Evolutionary conservation across 2,888 invertebrate genomes (phyloP), one percentile per base, ranked within the genome.

Genomic region (Hyalella azteca): DNA sequence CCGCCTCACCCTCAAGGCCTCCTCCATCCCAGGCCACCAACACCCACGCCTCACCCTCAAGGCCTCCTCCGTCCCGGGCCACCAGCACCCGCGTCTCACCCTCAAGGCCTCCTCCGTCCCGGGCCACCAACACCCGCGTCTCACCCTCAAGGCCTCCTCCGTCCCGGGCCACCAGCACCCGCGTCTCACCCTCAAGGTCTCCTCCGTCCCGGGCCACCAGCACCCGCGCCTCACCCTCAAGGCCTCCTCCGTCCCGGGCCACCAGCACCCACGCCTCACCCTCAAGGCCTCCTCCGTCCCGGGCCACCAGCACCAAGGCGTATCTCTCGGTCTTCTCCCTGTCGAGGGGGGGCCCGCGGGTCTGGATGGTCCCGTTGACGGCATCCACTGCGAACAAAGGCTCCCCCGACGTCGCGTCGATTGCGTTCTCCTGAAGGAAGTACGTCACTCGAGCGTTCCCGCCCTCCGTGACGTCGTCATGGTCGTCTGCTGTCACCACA

Each of bases 251-350:
- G 59, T 54, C 60, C 36, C 36, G n/a, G 36, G 39, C 1, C 66
- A 66, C 9, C 13, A 3, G 7, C 32, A n/a, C 4, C 49, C 0
- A 7, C 2, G 0, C 40, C 75, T 45, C 75, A 75, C 75, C 32
- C 22, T 41, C 7, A 19, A 75, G 75, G 19, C 75, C 75, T 3
- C 75, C 75, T 41, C 75, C 75, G 29, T 75, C 75, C 26, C 0
- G n/a, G 36, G 45, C 75, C n/a, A 75, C 75, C 22, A 75, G 75
- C 9, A 29, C 29, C 26, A 75, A 45, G 7, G 5, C 75, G n/a
- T 29, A 75, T 22, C 40, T 22, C 29, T 41, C 75, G 22, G 75
- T 75, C 15, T 41, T 32, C 36, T 75, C 75, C n/a, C 75, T 75
- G 75, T 75, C 75, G 36, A 75, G 45, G 19, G 22, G 9, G 26